Percentiles rank a stretch among this genome's conserved stretches.
phyloP scores from a whole-genome alignment of 2,113 vertebrate genomes.

The Mionectes macconnelli region DNA sequence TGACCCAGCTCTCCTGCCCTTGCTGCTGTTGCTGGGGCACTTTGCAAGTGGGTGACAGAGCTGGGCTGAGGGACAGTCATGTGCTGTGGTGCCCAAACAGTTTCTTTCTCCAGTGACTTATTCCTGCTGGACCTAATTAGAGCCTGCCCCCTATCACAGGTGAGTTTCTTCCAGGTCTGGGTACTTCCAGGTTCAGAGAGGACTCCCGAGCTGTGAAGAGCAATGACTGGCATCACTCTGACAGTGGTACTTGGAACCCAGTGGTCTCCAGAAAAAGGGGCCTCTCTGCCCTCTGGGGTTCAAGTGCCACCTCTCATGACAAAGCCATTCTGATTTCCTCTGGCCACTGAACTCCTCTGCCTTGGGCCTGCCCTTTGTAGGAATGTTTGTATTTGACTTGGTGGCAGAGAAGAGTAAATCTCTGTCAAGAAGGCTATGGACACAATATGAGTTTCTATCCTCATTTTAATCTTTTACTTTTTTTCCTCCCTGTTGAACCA shows the following conservation, averaged over 20 bases:
- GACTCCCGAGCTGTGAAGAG: neutral
- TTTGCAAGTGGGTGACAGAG: neutral
- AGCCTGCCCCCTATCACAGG: neutral
- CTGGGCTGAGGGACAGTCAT: neutral
- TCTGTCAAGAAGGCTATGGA: neutral
- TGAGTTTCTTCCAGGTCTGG: neutral
- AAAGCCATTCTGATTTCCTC: neutral
- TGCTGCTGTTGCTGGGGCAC: rapidly evolving
- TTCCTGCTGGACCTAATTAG: neutral
- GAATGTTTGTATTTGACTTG: neutral
- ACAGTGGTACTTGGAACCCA: neutral
- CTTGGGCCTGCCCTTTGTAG: neutral
- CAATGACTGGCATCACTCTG: neutral
- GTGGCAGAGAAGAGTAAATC: neutral
- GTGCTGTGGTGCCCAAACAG: neutral
- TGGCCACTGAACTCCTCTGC: neutral
- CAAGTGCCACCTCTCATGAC: neutral
- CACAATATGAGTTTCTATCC: neutral
- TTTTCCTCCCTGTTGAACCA: neutral
- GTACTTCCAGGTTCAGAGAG: neutral
- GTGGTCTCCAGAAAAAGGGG: neutral
- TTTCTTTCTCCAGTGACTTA: neutral
- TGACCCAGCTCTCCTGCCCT: neutral
- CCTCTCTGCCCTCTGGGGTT: neutral
- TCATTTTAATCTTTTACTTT: neutral